Base-by-base conservation (phyloP, 1,140 invertebrate species). In the Littorina saxatilis region DNA sequence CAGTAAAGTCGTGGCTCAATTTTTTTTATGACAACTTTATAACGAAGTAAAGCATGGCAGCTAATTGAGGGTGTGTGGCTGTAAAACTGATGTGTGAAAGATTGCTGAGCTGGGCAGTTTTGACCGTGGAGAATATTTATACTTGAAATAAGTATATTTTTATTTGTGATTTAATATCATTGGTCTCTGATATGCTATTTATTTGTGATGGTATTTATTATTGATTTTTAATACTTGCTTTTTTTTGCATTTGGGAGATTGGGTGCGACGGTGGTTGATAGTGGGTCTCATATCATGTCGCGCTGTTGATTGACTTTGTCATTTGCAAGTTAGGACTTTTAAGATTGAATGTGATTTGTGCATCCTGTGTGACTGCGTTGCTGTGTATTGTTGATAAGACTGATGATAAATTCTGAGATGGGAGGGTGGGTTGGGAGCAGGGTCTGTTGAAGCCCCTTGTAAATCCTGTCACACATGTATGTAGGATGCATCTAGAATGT, bases 231-330 rank as follows among this genome's bases (percentile, higher is more conserved):
- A 73, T 47, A 73, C 50, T 73, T 3, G 35, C 40, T 32, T 72
- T 40, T 72, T 72, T 72, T 68, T 20, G 13, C 40, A n/a, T 9
- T 52, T 68, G 32, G 35, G 50, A 29, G 70, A 73, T 73, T 73
- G 70, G 70, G 70, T 73, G 43, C 50, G 70, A 52, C 50, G 70
- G 39, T 68, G 66, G 70, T 43, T 73, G 70, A 39, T 52, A 73
- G 70, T 73, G 70, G 70, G 70, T 73, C 70, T 73, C 20, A 50
- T 39, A 73, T 68, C 70, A 73, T 73, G 70, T 73, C 70, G 32
- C 39, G 47, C 37, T 39, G 39, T 73, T 52, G 70, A 29, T 61
- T 61, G 20, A 29, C 70, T 35, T 35, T 73, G n/a, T 73, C 70
- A 73, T 73, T n/a, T 73, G 70, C 29, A 73, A 52, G 70, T 73